Base-by-base conservation (phyloP, 2,797 vertebrate genomes). In the Poeciliopsis presidionis region DNA sequence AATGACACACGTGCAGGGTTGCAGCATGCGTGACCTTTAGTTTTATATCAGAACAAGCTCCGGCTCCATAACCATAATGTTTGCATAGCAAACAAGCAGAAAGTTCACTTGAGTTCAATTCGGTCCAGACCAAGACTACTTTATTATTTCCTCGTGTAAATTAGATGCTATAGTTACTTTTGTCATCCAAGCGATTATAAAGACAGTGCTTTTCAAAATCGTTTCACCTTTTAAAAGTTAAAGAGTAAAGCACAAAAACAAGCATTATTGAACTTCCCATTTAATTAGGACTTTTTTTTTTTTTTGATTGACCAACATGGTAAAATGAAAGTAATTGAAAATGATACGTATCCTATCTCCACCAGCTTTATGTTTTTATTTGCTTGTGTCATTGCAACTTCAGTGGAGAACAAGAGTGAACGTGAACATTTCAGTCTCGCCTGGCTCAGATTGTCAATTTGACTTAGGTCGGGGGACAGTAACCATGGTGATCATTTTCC, bases 1-100 rank as follows among this genome's bases (percentile, higher is more conserved):
- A 74, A 18, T 53, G 77, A 72, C 81, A 84, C n/a, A 55, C 61
- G 79, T 72, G 36, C 59, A 75, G 43, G 77, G 78, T 1, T 88
- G 81, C 76, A 80, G 74, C n/a, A 0, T 81, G 81, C 76, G 67
- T 86, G 86, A 57, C 47, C 20, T 0, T 76, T 55, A 75, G 39
- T 28, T 43, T 25, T 45, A 63, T 53, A 77, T 65, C 30, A 82
- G 79, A 59, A 22, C 47, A 70, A 59, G 71, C 51, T 53, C 41
- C 39, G 71, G 61, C 41, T 36, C 1, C 73, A 53, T 45, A 11
- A 63, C 55, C 45, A 47, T 46, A 5, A 36, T 77, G 77, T 90
- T 88, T 88, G 47, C 81, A 79, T n/a, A 61, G 73, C 67, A 89
- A 87, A 91, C 82, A 85, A 41, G n/a, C 0, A 39, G 16, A 36